These are phyloP conservation scores for Botia almorhae DNA, from an alignment of 2,797 vertebrate genomes.

Conservation along the genomic window DNA sequence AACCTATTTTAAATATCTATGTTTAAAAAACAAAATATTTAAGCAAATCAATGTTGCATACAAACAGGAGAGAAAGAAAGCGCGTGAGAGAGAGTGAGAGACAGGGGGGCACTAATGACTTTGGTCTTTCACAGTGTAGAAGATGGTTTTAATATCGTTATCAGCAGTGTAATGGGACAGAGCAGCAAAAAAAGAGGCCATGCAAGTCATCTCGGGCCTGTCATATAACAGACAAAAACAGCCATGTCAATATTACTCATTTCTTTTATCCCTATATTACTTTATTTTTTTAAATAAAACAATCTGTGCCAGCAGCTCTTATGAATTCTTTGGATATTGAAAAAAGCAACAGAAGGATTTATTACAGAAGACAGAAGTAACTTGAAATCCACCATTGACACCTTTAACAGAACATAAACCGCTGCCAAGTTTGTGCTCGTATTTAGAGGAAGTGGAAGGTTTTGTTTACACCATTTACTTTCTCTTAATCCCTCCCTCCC, in stretches of 20 bases:
- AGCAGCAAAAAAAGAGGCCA: slow-evolving; percentile 33
- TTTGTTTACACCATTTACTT: neutral
- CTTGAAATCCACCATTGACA: neutral
- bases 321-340: slow-evolving; percentile 2
- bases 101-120: slow-evolving; percentile 12
- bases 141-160: slow-evolving; percentile 41
- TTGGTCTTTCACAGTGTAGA: slow-evolving; percentile 21
- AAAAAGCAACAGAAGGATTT: neutral
- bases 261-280: slow-evolving; percentile 17
- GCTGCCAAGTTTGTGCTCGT: slow-evolving; percentile 8
- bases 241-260: slow-evolving; percentile 20
- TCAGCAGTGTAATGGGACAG: slow-evolving; percentile 34
- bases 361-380: neutral
- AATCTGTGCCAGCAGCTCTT: neutral
- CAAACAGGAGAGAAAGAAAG: slow-evolving; percentile 27
- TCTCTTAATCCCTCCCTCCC: slow-evolving; percentile 27
- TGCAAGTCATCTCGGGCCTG: slow-evolving; percentile 32
- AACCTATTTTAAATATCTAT: neutral
- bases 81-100: slow-evolving; percentile 19
- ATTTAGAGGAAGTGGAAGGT: slow-evolving; percentile 23
- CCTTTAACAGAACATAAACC: neutral
- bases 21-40: neutral
- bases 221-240: slow-evolving; percentile 41
- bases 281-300: neutral
- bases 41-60: neutral